Conservation (phyloP, 2,797 vertebrate species). For the Syngnathus acus region DNA sequence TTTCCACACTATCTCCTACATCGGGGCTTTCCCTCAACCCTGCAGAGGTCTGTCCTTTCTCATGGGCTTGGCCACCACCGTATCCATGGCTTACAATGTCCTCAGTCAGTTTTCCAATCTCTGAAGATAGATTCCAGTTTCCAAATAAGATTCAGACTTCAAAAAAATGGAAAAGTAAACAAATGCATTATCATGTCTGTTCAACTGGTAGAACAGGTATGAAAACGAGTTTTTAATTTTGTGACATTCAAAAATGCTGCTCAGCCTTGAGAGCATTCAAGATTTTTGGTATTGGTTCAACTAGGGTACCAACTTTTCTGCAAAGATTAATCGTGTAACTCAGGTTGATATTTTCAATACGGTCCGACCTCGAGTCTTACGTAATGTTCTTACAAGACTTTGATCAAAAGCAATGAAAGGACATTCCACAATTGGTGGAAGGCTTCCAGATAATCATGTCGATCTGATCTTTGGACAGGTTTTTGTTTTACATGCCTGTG, state of each 20-base stretch:
- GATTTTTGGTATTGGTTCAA: too few species aligned
- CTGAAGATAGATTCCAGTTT: not conserved
- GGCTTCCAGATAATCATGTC: not conserved
- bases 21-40: constrained; percentile 78
- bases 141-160: too few species aligned
- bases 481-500: not conserved
- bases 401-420: not conserved
- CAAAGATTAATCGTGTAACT: too few species aligned
- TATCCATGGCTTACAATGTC: constrained; percentile 78
- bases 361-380: not conserved
- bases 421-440: not conserved
- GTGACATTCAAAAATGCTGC: too few species aligned
- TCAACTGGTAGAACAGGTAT: too few species aligned
- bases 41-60: constrained; percentile 68
- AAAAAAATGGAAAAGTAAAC: too few species aligned
- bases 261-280: too few species aligned
- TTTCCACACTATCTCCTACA: constrained; percentile 76
- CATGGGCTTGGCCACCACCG: constrained; percentile 59
- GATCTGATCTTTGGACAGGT: not conserved
- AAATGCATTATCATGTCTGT: too few species aligned
- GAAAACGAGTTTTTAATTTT: too few species aligned
- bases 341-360: not conserved
- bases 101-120: constrained; percentile 54
- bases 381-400: not conserved
- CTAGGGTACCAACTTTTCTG: too few species aligned